Evolutionary conservation across 2,797 vertebrate species (phyloP), one percentile per base, ranked within the genome.

Genomic region (Syngnathus rostellatus): DNA sequence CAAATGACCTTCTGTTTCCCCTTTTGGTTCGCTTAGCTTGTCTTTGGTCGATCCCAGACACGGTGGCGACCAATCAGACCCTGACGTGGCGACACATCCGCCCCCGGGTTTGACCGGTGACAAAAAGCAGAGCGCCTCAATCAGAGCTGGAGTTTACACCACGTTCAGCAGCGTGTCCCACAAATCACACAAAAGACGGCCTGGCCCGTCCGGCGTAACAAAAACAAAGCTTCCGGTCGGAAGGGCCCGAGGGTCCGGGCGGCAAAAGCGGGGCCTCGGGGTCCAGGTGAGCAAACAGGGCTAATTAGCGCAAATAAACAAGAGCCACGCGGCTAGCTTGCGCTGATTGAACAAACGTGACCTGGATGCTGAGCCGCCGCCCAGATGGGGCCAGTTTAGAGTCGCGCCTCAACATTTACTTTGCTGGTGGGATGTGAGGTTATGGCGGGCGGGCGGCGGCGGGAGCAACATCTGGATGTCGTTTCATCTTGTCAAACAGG

Each of bases 221-320:
- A 81, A 88, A 88, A 86, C 82, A 87, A 60, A 69, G 78, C 70
- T 73, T 81, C 75, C 79, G 79, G 73, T 75, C 53, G 54, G 73
- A 23, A 11, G 68, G 79, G 68, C 63, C 68, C 37, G 69, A 67
- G 57, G 45, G 14, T 61, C 38, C 2, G 8, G 67, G 58, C 16
- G 59, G 19, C 40, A 61, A 40, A 45, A 43, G 2, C n/a, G 40
- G 2, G 19, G 21, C 5, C 40, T 6, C 1, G 10, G 40, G 12
- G 75, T 81, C 83, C 87, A 90, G 86, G 85, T 90, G 89, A 81
- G 75, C 85, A 90, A 89, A 91, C 81, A 87, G 53, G 17, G 51
- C 71, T 87, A 85, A 90, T 89, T 87, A 81, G 72, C 82, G 59
- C 76, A 90, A 90, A 90, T 88, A 90, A 91, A 89, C 88, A 88